Evolutionary conservation across 1,140 invertebrate genomes (phyloP), one percentile per base, ranked within the genome.

Genomic region (Bombus pascuorum): DNA sequence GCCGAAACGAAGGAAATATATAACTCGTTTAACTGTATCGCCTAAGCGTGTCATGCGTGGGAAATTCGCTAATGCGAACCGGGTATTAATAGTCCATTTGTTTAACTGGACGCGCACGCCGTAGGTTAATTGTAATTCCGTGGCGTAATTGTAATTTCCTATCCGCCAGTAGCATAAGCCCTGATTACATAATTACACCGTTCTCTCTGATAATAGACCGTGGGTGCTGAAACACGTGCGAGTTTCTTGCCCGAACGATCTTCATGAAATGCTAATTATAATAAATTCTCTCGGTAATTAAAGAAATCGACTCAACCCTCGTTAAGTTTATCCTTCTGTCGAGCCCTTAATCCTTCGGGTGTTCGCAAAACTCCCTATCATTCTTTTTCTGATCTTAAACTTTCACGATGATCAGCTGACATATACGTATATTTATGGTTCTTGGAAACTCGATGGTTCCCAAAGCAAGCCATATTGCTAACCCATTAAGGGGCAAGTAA

Each of bases 131-230:
- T 59, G 57, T 72, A 85, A 53, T 53, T 53, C 47, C 47, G 47
- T 53, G 47, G 18, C 47, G 47, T 53, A 53, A 85, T 80, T 53
- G 77, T 80, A 79, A 85, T 85, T 80, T 80, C 83, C 47, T 80
- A 22, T 80, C 39, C 10, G 47, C 25, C 76, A 34, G 12, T 62
- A 28, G 39, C 75, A 42, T 53, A 70, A 71, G 12, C 73, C 10
- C 44, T 77, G 57, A 86, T 83, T 77, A 74, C 66, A 39, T 65
- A 76, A 83, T 83, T 81, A n/a, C 57, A 66, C 32, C 4, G 22
- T 44, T 18, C n/a, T 34, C 47, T 22, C 18, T 53, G 47, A 53
- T 53, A 53, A 53, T 53, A 53, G 47, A 53, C 47, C 47, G 47
- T 53, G 47, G 47, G 47, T 22, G 47, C 47, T 53, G 47, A 53